phyloP scores from a whole-genome alignment of 2,113 vertebrate genomes.

The Prunella himalayana region DNA sequence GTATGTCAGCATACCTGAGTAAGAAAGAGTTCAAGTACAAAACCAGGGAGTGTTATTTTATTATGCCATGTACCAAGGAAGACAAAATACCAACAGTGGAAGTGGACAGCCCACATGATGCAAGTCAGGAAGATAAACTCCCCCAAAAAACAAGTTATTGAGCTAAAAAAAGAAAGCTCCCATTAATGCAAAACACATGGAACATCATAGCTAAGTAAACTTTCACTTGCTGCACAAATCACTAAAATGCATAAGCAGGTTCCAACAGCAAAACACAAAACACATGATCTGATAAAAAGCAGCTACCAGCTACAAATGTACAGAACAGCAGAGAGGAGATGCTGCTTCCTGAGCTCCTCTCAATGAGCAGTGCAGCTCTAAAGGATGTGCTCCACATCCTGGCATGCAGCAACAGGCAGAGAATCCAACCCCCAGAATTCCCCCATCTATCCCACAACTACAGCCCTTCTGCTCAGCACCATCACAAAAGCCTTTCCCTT shows the following conservation, averaged over 20 bases:
- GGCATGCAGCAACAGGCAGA: not conserved
- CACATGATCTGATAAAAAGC: not conserved
- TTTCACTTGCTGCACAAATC: not conserved
- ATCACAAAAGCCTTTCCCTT: not conserved
- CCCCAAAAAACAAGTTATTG: not conserved
- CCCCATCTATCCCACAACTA: not conserved
- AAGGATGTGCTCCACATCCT: not conserved
- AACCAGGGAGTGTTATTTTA: not conserved
- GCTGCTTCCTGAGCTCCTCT: not conserved
- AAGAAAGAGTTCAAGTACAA: not conserved
- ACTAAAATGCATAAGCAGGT: not conserved
- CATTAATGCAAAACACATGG: not conserved
- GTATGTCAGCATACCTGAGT: not conserved
- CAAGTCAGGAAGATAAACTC: not conserved
- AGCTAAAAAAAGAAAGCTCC: not conserved
- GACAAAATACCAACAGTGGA: not conserved
- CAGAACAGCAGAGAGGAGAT: not conserved
- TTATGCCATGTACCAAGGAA: not conserved
- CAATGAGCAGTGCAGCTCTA: not conserved
- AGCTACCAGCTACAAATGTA: not conserved
- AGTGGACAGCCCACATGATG: not conserved
- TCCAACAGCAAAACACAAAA: not conserved
- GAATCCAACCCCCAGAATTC: rapidly evolving
- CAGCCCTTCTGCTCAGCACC: not conserved
- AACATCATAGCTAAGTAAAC: not conserved